A percentile compares a stretch with the other conserved stretches of the same genome.
Conservation (phyloP, 2,888 invertebrate genomes). For the Ochropleura plecta region DNA sequence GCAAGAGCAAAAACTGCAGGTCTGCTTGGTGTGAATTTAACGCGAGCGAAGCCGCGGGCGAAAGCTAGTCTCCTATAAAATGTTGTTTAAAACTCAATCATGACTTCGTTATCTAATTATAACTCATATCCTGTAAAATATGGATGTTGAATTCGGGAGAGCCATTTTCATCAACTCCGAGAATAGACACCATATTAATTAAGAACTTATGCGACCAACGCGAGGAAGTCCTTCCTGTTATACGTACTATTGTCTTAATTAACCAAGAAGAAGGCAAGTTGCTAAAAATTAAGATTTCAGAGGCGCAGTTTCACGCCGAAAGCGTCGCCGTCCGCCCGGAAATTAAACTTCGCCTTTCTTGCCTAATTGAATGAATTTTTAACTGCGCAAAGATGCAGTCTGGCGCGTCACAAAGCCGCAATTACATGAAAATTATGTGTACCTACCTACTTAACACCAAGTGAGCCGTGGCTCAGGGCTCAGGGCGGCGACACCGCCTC, state of each 20-base stretch:
- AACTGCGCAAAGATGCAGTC: slow-evolving; percentile 87
- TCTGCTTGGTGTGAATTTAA: too few species aligned
- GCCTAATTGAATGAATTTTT: slow-evolving; percentile 89
- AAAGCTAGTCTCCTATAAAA: neutral
- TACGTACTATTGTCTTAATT: slow-evolving; percentile 55
- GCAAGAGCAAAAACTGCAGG: too few species aligned
- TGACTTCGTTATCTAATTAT: slow-evolving; percentile 17
- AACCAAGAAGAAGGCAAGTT: slow-evolving; percentile 75
- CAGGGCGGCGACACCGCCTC: slow-evolving; percentile 67
- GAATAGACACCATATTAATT: slow-evolving; percentile 51
- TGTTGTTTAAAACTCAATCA: slow-evolving; percentile 4
- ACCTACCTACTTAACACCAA: slow-evolving; percentile 82
- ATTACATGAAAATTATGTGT: slow-evolving; percentile 90
- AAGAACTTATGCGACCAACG: slow-evolving; percentile 42
- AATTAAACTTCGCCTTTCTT: slow-evolving; percentile 86
- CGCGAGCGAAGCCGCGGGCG: too few species aligned
- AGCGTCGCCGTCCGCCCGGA: slow-evolving; percentile 79
- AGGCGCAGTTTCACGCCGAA: slow-evolving; percentile 80
- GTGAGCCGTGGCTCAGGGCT: slow-evolving; percentile 74
- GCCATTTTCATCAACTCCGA: slow-evolving; percentile 21
- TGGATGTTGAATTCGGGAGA: neutral
- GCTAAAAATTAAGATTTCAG: slow-evolving; percentile 82
- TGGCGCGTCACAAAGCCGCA: slow-evolving; percentile 84
- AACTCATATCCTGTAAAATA: slow-evolving; percentile 25
- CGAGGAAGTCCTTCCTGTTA: slow-evolving; percentile 51